Evolutionary conservation across 2,888 invertebrate species (phyloP).

Genomic region (Tachina lurida): DNA sequence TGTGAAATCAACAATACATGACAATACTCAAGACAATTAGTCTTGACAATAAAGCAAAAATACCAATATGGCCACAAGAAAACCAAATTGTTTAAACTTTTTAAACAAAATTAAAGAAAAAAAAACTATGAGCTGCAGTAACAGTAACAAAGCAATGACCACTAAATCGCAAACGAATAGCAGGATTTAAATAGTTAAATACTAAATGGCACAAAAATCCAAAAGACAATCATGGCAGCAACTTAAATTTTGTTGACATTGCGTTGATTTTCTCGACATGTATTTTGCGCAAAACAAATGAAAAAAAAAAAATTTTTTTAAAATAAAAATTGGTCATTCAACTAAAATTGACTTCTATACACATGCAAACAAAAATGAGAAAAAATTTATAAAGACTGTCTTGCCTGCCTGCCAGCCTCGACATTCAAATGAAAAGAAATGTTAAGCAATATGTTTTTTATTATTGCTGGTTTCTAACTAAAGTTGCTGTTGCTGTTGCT

Average conservation of each 20-base stretch:
- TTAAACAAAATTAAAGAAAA: neutral
- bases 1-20: conserved; percentile 17
- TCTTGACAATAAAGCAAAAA: conserved; percentile 62
- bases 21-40: conserved; percentile 61
- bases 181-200: conserved; percentile 55
- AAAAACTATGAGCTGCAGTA: neutral
- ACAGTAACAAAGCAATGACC: conserved; percentile 42
- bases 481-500: conserved; percentile 20
- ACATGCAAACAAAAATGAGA: conserved; percentile 17
- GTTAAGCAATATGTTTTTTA: conserved; percentile 51
- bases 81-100: neutral
- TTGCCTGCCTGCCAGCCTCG: conserved; percentile 16
- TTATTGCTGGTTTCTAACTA: conserved; percentile 19
- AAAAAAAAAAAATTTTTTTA: neutral
- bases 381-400: neutral
- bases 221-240: conserved; percentile 55
- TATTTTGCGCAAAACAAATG: conserved; percentile 15
- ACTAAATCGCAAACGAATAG: conserved; percentile 60
- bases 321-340: conserved; percentile 70
- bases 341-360: conserved; percentile 59
- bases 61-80: conserved; percentile 49
- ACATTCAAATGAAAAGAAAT: conserved; percentile 51
- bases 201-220: conserved; percentile 30
- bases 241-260: conserved; percentile 67
- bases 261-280: conserved; percentile 70